Percentiles rank a stretch among this genome's conserved stretches.
Conservation (phyloP, 2,113 vertebrate genomes). For the Mionectes macconnelli region DNA sequence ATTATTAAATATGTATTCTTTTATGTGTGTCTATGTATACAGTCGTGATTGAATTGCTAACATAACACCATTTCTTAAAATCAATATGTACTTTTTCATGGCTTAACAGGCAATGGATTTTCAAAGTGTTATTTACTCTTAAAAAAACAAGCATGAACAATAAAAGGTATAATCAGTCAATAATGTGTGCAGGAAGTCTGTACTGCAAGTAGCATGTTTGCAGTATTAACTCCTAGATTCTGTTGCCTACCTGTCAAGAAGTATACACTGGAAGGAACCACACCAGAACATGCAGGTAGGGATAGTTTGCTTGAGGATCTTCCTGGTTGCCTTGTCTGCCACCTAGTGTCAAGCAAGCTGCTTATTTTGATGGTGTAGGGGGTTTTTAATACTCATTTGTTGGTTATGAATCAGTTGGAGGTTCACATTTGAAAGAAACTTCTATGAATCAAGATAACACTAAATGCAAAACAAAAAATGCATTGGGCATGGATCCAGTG, state of each 20-base stretch:
- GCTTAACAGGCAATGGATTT: not conserved
- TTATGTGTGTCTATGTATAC: fast-evolving
- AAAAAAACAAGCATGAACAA: not conserved
- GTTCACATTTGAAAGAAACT: not conserved
- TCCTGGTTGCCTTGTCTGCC: conserved; percentile 33
- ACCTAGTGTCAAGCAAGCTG: conserved; percentile 28
- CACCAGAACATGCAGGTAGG: not conserved
- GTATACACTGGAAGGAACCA: not conserved
- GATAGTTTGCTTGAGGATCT: not conserved
- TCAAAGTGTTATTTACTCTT: not conserved
- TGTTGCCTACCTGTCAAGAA: not conserved
- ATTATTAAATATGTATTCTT: not conserved
- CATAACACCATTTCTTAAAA: not conserved
- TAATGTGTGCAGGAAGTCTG: not conserved
- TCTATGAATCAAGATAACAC: not conserved
- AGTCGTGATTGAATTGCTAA: not conserved
- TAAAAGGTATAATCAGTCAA: not conserved
- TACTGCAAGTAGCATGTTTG: not conserved
- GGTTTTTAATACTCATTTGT: not conserved
- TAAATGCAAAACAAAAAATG: not conserved
- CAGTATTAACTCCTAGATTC: not conserved
- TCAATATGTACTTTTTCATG: not conserved
- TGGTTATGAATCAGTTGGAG: not conserved
- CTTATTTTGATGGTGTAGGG: not conserved
- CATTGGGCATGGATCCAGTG: not conserved